Conservation (phyloP, 2,797 vertebrate species). For the Hydrocynus forskahlii region DNA sequence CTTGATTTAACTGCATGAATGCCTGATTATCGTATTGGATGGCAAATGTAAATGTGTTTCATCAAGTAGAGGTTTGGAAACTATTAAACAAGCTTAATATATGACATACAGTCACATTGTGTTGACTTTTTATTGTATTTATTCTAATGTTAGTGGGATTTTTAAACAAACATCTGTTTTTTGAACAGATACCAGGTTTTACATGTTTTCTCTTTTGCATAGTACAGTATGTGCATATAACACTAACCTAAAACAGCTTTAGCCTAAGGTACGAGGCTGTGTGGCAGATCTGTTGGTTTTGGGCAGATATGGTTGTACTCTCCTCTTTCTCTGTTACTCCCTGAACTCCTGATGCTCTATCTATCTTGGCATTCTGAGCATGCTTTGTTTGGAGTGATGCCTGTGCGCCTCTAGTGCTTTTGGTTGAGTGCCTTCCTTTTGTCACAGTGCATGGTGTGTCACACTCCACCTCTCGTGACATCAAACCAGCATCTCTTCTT, state of each 20-base stretch:
- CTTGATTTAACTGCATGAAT: too few relatives aligned
- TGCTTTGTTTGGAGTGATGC: conserved; percentile 28
- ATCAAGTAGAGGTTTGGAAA: too few relatives aligned
- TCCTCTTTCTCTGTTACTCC: conserved; percentile 29
- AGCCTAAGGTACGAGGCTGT: background rate
- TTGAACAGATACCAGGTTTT: background rate
- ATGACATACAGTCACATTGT: too few relatives aligned
- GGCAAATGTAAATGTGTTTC: too few relatives aligned
- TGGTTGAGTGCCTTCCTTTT: conserved; percentile 18
- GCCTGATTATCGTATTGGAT: too few relatives aligned
- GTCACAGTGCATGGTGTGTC: conserved; percentile 47
- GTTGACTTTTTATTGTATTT: too few relatives aligned
- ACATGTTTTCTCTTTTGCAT: too few relatives aligned
- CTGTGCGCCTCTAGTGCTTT: conserved; percentile 19
- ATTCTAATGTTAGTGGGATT: background rate
- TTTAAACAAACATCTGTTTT: background rate
- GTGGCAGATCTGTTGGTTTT: background rate
- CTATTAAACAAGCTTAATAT: too few relatives aligned
- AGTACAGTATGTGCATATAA: background rate
- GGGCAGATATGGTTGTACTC: background rate
- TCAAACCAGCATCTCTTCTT: conserved; percentile 42
- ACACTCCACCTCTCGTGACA: conserved; percentile 41
- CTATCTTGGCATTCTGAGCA: conserved; percentile 38
- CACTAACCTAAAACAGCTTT: background rate
- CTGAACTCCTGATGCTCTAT: conserved; percentile 3